These are phyloP conservation scores for Typhlichthys subterraneus DNA, from an alignment of 2,797 vertebrate genomes.

Conservation along the genomic window DNA sequence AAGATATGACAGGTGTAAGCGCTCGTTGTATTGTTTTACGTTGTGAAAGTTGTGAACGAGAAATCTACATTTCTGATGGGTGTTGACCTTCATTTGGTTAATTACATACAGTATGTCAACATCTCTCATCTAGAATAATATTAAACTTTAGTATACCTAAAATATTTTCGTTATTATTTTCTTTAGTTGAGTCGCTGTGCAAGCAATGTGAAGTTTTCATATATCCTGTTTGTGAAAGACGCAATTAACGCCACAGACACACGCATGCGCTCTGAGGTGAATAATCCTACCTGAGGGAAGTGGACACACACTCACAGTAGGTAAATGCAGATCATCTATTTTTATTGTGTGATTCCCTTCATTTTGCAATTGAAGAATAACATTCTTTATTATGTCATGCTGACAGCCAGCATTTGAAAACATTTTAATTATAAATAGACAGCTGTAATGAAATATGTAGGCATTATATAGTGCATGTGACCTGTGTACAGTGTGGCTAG, in stretches of 20 bases:
- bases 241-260: not conserved
- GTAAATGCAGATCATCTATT: not conserved
- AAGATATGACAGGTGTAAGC: slow-evolving; percentile 54
- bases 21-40: slow-evolving; percentile 15
- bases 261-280: slow-evolving; percentile 53
- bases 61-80: too few relatives aligned
- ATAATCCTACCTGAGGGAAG: slow-evolving; percentile 2
- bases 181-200: not conserved
- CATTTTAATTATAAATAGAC: too few relatives aligned
- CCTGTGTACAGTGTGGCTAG: too few relatives aligned
- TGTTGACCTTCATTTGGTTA: too few relatives aligned
- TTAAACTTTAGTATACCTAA: not conserved
- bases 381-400: too few relatives aligned
- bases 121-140: too few relatives aligned
- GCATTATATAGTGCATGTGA: too few relatives aligned
- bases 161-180: not conserved
- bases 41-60: too few relatives aligned
- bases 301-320: not conserved
- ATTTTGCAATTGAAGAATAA: too few relatives aligned
- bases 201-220: slow-evolving; percentile 1
- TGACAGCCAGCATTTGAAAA: too few relatives aligned
- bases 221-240: slow-evolving; percentile 49
- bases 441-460: too few relatives aligned
- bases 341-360: not conserved
- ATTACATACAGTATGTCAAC: too few relatives aligned